Evolutionary conservation across 2,797 vertebrate genomes (phyloP), one percentile per base, ranked within the genome.

Genomic region (Sebastes diaconus): DNA sequence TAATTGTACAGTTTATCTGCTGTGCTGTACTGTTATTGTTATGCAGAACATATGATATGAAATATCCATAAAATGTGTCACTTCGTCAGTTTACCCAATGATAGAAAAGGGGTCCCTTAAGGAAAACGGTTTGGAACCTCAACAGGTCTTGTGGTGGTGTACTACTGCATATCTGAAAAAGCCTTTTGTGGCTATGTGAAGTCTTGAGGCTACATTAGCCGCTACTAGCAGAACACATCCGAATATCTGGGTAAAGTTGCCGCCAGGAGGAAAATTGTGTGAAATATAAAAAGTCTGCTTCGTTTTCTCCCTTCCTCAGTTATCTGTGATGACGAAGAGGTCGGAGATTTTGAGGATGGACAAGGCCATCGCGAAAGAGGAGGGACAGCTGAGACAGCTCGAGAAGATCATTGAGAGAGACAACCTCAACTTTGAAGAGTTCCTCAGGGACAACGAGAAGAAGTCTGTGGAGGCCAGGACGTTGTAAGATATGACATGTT

Each of bases 361-460:
- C 75, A 75, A 90, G 24, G 75, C 92, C 83, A 89, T 90, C 0
- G 79, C 75, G 3, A 70, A 86, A 0, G 96, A 99, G 83, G 96
- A 98, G 88, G 88, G 32, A 5, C 93, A 93, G 68, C 88, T 99
- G 92, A 83, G 93, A 71, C 83, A 73, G 68, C 96, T 98, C 0
- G 96, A 97, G 83, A 88, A 87, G 74, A 39, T 81, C 68, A 94
- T 98, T 60, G 95, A 97, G 81, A 94, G 93, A 36, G 96, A 98
- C 0, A 91, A 95, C 2, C 60, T 92, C 4, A 71, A 87, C 67
- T 98, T 98, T 42, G 96, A 97, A 0, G 95, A 95, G 77, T 97
- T 97, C 87, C 95, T 98, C 77, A 95, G 95, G 74, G 96, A 98
- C 75, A 97, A 96, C 2, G 96, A 97, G 73, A 95, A 92, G 88